Evolutionary conservation across 2,113 vertebrate species (phyloP).

Genomic region (western clawed frog (Xenopus tropicalis)): UCB_Xtro_10.0 CM004448.2:109587001-109587500

Average conservation of each 20-base stretch:
- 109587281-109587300: constrained; percentile 60
- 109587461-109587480: too few relatives aligned
- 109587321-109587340: too few relatives aligned
- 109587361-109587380: too few relatives aligned
- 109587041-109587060: constrained; percentile 58
- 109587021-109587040: background rate
- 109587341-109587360: too few relatives aligned
- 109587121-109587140: constrained; percentile 68
- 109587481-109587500: too few relatives aligned
- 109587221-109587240: constrained; percentile 75
- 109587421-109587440: too few relatives aligned
- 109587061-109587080: constrained; percentile 76
- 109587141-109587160: constrained; percentile 79
- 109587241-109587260: constrained; percentile 72
- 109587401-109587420: too few relatives aligned
- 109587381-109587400: too few relatives aligned
- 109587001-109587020: too few relatives aligned
- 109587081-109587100: constrained; percentile 75
- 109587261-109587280: constrained; percentile 70
- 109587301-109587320: constrained; percentile 79
- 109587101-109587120: constrained; percentile 75
- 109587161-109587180: constrained; percentile 68
- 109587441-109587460: too few relatives aligned
- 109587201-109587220: constrained; percentile 69
- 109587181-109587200: constrained; percentile 62